Percentiles rank a stretch among this genome's conserved stretches.
phyloP scores from a whole-genome alignment of 1,140 invertebrate genomes.

The Colletes latitarsis region DNA sequence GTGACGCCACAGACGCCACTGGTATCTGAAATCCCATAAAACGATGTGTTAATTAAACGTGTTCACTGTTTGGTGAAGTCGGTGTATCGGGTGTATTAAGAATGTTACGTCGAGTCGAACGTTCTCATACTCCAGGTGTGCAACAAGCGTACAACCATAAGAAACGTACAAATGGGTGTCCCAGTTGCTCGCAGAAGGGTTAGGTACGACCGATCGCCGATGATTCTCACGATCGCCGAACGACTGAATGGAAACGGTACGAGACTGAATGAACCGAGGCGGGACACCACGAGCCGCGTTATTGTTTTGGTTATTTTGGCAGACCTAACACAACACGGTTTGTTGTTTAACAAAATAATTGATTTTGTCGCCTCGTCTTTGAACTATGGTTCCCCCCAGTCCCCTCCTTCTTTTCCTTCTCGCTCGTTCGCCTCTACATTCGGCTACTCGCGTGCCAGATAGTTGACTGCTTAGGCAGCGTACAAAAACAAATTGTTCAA shows the following conservation, averaged over 20 bases:
- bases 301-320: slow-evolving; percentile 79
- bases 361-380: slow-evolving; percentile 72
- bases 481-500: slow-evolving; percentile 69
- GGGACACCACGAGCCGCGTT: slow-evolving; percentile 49
- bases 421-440: slow-evolving; percentile 19
- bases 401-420: slow-evolving; percentile 19
- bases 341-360: slow-evolving; percentile 80
- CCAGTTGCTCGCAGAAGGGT: no score
- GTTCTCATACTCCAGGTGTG: no score
- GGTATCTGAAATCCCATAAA: no score
- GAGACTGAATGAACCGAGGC: slow-evolving; percentile 63
- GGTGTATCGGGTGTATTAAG: no score
- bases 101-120: no score
- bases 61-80: no score
- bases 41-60: no score
- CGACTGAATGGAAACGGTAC: slow-evolving; percentile 58
- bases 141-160: no score
- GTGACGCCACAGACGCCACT: no score
- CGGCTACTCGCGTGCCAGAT: slow-evolving; percentile 56
- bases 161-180: no score
- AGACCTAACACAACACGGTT: slow-evolving; percentile 77
- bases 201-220: background rate
- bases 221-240: slow-evolving; percentile 16
- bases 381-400: slow-evolving; percentile 3
- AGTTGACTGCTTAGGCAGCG: slow-evolving; percentile 63